phyloP scores from a whole-genome alignment of 2,888 invertebrate genomes.

The Brachycybe producta region DNA sequence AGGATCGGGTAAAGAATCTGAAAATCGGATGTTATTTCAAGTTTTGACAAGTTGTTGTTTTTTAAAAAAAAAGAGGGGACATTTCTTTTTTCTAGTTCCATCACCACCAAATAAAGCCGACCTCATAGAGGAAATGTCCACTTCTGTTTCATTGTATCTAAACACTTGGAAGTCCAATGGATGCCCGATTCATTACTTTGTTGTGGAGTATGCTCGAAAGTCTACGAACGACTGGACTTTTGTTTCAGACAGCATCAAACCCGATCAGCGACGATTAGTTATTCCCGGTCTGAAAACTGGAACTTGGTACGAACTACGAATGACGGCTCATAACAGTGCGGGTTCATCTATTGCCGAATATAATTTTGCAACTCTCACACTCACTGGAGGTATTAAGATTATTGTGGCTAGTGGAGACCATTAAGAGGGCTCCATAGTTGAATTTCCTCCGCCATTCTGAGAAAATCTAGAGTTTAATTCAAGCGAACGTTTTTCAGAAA shows the following conservation, averaged over 20 bases:
- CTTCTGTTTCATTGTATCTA: constrained; percentile 12
- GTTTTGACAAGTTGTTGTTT: background rate
- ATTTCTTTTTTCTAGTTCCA: constrained; percentile 8
- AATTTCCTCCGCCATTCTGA: too few species aligned
- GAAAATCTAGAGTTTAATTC: too few species aligned
- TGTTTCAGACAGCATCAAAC: constrained; percentile 14
- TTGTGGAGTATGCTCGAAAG: constrained; percentile 12
- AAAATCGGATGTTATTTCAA: background rate
- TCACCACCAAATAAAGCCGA: constrained; percentile 11
- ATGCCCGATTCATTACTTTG: constrained; percentile 14
- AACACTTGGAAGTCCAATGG: constrained; percentile 16
- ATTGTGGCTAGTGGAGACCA: too few species aligned
- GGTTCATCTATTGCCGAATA: constrained; percentile 15
- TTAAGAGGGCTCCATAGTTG: too few species aligned
- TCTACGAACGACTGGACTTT: constrained; percentile 13
- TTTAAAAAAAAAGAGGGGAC: background rate
- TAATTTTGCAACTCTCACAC: constrained; percentile 15
- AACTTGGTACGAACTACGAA: constrained; percentile 12
- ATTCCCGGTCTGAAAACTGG: constrained; percentile 9
- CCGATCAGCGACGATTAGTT: constrained; percentile 16
- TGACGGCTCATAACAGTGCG: constrained; percentile 16
- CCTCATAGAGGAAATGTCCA: constrained; percentile 13
- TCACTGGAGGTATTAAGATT: constrained; percentile 8
- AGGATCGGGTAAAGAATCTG: constrained; percentile 8
- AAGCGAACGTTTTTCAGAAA: too few species aligned